Evolutionary conservation across 1,140 invertebrate genomes (phyloP).

Genomic region (Contarinia nasturtii): DNA sequence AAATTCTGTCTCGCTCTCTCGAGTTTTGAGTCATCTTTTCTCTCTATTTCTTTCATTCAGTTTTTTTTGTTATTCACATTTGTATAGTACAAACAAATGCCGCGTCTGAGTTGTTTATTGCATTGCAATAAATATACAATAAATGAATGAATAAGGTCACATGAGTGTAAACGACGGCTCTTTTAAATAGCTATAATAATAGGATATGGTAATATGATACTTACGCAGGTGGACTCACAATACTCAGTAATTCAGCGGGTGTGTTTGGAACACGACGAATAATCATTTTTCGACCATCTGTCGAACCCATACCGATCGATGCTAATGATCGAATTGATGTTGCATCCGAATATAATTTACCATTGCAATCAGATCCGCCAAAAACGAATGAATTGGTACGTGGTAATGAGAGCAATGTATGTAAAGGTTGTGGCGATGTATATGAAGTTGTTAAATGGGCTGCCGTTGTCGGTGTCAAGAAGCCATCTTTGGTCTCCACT

Average conservation of each 20-base stretch:
- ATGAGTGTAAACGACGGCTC: too few species aligned
- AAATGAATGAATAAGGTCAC: too few species aligned
- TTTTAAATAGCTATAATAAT: too few species aligned
- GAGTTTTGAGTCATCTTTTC: too few species aligned
- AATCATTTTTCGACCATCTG: constrained; percentile 66
- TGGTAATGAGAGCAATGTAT: background rate
- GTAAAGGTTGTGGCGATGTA: background rate
- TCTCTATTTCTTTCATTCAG: too few species aligned
- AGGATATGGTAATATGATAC: constrained; percentile 20
- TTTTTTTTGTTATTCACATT: too few species aligned
- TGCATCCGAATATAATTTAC: constrained; percentile 31
- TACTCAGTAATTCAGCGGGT: constrained; percentile 59
- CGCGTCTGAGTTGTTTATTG: too few species aligned
- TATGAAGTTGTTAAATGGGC: background rate
- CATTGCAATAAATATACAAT: too few species aligned
- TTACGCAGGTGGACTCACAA: constrained; percentile 63
- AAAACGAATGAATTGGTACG: constrained; percentile 22
- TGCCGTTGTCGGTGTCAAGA: too few species aligned
- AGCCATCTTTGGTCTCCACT: too few species aligned
- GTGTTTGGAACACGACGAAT: constrained; percentile 61
- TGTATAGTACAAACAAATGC: too few species aligned
- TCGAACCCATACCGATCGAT: constrained; percentile 68
- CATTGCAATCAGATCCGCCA: constrained; percentile 21
- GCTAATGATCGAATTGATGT: constrained; percentile 53
- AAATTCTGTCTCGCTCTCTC: too few species aligned